A percentile compares a stretch with the other conserved stretches of the same genome.
These are phyloP conservation scores for Hydropsyche tenuis DNA, from an alignment of 1,140 invertebrate species.

Conservation along the genomic window DNA sequence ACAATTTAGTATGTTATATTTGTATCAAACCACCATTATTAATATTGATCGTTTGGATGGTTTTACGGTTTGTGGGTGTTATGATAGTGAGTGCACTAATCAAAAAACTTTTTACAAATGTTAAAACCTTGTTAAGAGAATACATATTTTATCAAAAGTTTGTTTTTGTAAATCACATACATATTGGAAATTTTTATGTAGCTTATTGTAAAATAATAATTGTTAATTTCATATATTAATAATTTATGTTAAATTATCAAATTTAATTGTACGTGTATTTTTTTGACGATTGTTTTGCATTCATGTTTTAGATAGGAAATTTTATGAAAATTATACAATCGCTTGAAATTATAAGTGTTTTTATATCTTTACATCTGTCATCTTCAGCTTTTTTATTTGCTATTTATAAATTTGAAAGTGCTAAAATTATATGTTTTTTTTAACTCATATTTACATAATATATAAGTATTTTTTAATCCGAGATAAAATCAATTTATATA, in stretches of 20 bases:
- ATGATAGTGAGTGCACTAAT: slow-evolving; percentile 17
- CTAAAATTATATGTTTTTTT: not conserved
- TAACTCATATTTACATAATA: too few species aligned
- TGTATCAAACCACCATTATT: slow-evolving; percentile 6
- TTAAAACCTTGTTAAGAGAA: not conserved
- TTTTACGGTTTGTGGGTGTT: slow-evolving; percentile 22
- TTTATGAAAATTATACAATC: too few species aligned
- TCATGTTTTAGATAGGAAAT: too few species aligned
- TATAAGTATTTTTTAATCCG: not conserved
- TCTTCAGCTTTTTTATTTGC: too few species aligned
- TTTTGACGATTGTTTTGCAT: too few species aligned
- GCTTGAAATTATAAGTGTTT: too few species aligned
- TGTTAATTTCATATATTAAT: not conserved
- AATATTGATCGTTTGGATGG: slow-evolving; percentile 17
- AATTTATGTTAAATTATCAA: not conserved
- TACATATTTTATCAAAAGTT: not conserved
- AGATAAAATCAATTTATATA: not conserved
- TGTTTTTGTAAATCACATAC: too few species aligned
- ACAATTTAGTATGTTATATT: slow-evolving; percentile 20
- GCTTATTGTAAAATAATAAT: too few species aligned
- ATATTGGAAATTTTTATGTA: too few species aligned
- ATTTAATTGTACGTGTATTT: not conserved
- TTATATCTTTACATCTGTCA: too few species aligned
- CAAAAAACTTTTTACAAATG: not conserved
- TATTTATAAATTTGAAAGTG: too few species aligned